Conservation (phyloP, 2,888 invertebrate genomes). For the Eretmocerus hayati region DNA sequence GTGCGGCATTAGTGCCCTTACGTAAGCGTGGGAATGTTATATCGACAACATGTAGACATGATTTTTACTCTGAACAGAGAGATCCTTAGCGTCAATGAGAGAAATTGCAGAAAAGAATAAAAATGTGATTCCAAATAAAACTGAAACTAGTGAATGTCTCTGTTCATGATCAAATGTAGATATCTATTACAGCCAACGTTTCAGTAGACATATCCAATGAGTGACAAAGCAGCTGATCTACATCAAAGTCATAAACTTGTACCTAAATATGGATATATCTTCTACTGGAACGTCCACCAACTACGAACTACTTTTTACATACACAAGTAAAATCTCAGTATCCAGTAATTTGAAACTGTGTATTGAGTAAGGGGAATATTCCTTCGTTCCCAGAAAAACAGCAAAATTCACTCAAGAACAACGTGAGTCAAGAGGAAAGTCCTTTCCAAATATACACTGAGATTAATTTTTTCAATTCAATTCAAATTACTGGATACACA, state of each 20-base stretch:
- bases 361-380: too few relatives aligned
- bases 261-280: conserved; percentile 4
- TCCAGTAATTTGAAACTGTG: conserved; percentile 25
- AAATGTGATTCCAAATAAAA: neutral
- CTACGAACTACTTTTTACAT: conserved; percentile 32
- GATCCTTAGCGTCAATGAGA: conserved; percentile 18
- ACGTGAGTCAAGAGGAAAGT: too few relatives aligned
- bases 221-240: too few relatives aligned
- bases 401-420: too few relatives aligned
- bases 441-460: too few relatives aligned
- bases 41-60: conserved; percentile 46
- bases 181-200: conserved; percentile 26
- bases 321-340: conserved; percentile 24
- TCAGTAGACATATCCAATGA: too few relatives aligned
- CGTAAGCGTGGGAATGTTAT: conserved; percentile 48
- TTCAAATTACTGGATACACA: conserved; percentile 40
- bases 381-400: too few relatives aligned
- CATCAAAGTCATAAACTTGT: too few relatives aligned
- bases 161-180: conserved; percentile 36
- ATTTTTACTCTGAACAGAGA: conserved; percentile 38
- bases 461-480: too few relatives aligned
- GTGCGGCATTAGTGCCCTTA: conserved; percentile 48
- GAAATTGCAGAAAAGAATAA: neutral
- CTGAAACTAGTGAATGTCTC: conserved; percentile 26
- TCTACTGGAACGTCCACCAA: conserved; percentile 29